These are phyloP conservation scores for Melanotaenia nigrans DNA, from an alignment of 2,797 vertebrate genomes.

Conservation along the genomic window DNA sequence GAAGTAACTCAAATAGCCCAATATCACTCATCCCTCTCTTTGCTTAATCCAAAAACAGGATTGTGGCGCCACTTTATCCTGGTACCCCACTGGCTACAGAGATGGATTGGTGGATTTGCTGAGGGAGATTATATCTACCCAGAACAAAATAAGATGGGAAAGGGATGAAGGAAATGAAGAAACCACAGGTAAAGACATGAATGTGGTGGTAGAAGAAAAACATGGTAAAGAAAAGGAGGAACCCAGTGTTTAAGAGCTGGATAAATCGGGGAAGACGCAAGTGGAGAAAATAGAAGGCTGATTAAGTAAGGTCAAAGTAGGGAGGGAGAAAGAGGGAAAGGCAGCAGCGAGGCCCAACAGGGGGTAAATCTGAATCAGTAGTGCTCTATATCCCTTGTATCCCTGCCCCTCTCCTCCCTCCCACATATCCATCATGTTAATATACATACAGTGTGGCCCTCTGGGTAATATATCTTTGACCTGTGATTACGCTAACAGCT, in stretches of 20 bases:
- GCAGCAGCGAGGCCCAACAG: conserved; percentile 59
- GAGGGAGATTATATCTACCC: conserved; percentile 74
- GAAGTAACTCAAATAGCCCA: conserved; percentile 71
- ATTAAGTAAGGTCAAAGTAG: conserved; percentile 57
- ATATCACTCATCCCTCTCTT: conserved; percentile 76
- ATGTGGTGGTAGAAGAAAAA: conserved; percentile 9
- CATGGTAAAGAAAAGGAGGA: conserved; percentile 21
- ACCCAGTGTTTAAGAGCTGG: conserved; percentile 15
- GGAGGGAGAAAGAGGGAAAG: conserved; percentile 48
- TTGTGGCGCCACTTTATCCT: conserved; percentile 60
- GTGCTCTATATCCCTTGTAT: conserved; percentile 67
- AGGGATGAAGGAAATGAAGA: conserved; percentile 5
- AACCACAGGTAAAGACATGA: conserved; percentile 13
- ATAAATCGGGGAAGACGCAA: conserved; percentile 33
- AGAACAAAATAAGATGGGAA: conserved; percentile 37
- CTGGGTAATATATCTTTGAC: conserved; percentile 81
- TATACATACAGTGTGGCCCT: conserved; percentile 77
- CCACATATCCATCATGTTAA: conserved; percentile 81
- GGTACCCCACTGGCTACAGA: conserved; percentile 69
- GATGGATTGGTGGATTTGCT: conserved; percentile 74
- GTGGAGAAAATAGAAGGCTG: conserved; percentile 54
- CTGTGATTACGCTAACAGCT: conserved; percentile 83
- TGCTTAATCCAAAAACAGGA: conserved; percentile 83
- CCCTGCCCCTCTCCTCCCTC: conserved; percentile 58
- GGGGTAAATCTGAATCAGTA: conserved; percentile 79